phyloP scores from a whole-genome alignment of 1,140 invertebrate species.

The Sycobia sp. region DNA sequence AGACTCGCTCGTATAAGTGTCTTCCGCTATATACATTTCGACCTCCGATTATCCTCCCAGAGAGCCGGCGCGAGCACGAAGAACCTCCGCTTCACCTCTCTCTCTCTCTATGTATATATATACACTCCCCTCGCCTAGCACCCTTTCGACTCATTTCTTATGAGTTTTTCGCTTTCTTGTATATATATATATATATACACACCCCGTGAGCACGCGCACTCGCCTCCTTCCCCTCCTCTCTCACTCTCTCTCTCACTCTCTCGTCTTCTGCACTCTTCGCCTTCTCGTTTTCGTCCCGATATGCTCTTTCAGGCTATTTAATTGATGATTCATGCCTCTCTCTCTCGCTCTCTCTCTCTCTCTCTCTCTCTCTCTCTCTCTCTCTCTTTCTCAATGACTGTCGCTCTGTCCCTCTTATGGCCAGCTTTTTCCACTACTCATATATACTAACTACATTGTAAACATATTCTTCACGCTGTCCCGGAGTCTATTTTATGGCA shows the following conservation, averaged over 20 bases:
- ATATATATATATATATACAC: too few species aligned
- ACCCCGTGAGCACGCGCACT: background rate
- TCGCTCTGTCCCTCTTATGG: too few species aligned
- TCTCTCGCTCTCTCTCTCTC: background rate
- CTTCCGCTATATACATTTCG: constrained; percentile 27
- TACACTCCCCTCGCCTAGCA: background rate
- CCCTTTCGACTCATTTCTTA: background rate
- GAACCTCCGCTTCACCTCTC: background rate
- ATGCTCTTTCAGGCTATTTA: constrained; percentile 27
- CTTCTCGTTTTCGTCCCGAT: constrained; percentile 1
- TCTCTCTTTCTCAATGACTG: too few species aligned
- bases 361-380: too few species aligned
- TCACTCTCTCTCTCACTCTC: too few species aligned
- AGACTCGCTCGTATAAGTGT: constrained; percentile 25
- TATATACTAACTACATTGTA: constrained; percentile 32
- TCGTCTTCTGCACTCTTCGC: too few species aligned
- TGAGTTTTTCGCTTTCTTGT: background rate
- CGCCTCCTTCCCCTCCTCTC: background rate
- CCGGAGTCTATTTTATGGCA: constrained; percentile 26
- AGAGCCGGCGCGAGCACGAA: constrained; percentile 7
- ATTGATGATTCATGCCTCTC: constrained; percentile 32
- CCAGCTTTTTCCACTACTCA: too few species aligned
- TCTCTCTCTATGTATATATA: background rate
- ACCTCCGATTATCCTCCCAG: constrained; percentile 27
- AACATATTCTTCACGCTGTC: constrained; percentile 32